phyloP scores from a whole-genome alignment of 2,113 vertebrate genomes.

The Phasianus colchicus region DNA sequence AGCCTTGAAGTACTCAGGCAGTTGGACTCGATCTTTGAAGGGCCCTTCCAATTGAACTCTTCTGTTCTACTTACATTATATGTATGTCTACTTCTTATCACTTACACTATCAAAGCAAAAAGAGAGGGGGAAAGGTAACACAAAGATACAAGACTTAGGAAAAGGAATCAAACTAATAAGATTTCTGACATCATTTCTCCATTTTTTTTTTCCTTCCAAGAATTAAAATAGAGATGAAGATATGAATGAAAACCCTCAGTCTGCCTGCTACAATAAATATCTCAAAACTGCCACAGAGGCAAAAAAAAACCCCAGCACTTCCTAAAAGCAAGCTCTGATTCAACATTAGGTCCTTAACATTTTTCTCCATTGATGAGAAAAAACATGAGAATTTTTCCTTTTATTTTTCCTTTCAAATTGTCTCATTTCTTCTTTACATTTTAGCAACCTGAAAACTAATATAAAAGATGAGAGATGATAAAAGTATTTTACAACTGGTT shows the following conservation, averaged over 20 bases:
- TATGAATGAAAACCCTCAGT: background rate
- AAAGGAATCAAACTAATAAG: background rate
- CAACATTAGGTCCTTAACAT: background rate
- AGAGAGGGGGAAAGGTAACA: background rate
- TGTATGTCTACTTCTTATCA: background rate
- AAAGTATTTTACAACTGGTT: background rate
- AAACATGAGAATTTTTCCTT: background rate
- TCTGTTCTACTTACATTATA: background rate
- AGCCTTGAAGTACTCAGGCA: background rate
- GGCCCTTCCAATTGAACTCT: background rate
- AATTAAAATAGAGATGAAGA: background rate
- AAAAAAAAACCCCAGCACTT: background rate
- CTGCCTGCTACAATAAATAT: background rate
- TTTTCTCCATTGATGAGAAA: background rate
- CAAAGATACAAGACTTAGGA: background rate
- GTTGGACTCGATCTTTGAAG: background rate
- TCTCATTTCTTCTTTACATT: background rate
- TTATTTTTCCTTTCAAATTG: background rate
- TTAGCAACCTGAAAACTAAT: background rate
- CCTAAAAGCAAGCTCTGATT: background rate
- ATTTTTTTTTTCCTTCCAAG: background rate
- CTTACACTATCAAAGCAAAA: background rate
- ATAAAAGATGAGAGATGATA: background rate
- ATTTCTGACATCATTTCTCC: background rate
- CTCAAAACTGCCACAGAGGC: background rate